Conservation (phyloP, 2,888 invertebrate species). For the Dione vanillae region DNA sequence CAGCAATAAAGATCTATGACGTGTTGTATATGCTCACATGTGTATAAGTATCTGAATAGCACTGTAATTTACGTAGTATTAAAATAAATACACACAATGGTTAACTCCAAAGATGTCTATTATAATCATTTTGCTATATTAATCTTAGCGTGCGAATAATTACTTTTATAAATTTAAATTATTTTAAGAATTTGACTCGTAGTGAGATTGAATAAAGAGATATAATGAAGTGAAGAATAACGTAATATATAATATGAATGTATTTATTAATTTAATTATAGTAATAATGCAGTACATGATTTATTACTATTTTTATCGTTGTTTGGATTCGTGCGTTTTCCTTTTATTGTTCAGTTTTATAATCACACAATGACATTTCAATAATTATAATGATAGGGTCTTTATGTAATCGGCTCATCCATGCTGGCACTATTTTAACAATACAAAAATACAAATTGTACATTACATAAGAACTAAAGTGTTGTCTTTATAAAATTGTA, state of each 20-base stretch:
- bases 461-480: too few relatives aligned
- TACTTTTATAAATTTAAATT: too few relatives aligned
- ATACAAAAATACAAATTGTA: too few relatives aligned
- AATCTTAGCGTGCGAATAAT: background rate
- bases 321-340: background rate
- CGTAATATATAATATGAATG: too few relatives aligned
- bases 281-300: background rate
- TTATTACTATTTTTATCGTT: background rate
- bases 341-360: background rate
- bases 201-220: too few relatives aligned
- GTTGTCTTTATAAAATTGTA: background rate
- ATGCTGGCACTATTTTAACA: background rate
- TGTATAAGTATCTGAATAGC: background rate
- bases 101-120: background rate
- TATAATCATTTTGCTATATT: background rate
- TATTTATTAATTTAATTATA: too few relatives aligned
- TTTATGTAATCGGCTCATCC: background rate
- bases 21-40: conserved; percentile 15
- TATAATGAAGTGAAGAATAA: too few relatives aligned
- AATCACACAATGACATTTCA: background rate
- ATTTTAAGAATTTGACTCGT: too few relatives aligned
- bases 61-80: conserved; percentile 2
- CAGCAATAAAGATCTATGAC: conserved; percentile 7
- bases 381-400: background rate
- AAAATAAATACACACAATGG: background rate